Conservation (phyloP, 2,797 vertebrate genomes). For the Tiaroga cobitis region DNA sequence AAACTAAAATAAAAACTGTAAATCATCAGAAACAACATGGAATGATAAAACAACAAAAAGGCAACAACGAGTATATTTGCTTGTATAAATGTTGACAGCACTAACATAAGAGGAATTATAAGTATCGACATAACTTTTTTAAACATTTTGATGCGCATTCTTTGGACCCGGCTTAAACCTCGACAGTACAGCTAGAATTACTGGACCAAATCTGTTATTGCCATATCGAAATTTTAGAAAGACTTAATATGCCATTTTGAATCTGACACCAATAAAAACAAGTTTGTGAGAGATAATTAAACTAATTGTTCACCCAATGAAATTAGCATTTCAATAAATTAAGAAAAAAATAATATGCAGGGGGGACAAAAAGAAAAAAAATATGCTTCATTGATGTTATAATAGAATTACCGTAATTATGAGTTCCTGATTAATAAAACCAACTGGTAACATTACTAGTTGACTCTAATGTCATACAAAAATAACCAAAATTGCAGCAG, state of each 20-base stretch:
- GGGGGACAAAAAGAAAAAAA: not conserved
- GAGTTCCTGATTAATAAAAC: not conserved
- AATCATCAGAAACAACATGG: not conserved
- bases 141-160: not conserved
- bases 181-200: not conserved
- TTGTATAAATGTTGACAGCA: not conserved
- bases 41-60: not conserved
- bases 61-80: not conserved
- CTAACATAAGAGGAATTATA: not conserved
- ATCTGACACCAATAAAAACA: not conserved
- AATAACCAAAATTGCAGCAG: not conserved
- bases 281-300: not conserved
- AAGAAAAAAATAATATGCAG: not conserved
- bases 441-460: not conserved
- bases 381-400: not conserved
- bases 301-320: not conserved
- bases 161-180: not conserved
- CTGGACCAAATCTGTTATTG: not conserved
- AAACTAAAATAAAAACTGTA: too few relatives aligned
- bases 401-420: not conserved
- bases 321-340: not conserved
- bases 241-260: not conserved
- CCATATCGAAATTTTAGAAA: not conserved
- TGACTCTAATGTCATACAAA: not conserved
- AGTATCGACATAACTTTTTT: not conserved